A percentile compares a stretch with the other conserved stretches of the same genome.
Evolutionary conservation across 2,888 invertebrate genomes (phyloP).

Genomic region (Clostera curtula): DNA sequence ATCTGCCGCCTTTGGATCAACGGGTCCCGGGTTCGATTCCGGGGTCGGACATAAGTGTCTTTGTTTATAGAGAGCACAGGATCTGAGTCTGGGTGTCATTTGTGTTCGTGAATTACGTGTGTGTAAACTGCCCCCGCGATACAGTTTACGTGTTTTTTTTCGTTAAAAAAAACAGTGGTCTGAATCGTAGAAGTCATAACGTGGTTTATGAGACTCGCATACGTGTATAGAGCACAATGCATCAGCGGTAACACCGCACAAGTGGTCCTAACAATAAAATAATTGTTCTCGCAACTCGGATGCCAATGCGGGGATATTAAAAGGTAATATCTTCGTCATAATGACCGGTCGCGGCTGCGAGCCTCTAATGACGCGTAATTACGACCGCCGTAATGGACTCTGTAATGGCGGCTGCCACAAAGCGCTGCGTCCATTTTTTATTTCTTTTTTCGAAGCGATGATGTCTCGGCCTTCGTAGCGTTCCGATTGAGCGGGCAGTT

Average conservation of each 20-base stretch:
- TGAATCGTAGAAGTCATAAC: too few relatives aligned
- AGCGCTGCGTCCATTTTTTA: constrained; percentile 53
- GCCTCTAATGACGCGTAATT: constrained; percentile 68
- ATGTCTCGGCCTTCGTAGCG: constrained; percentile 32
- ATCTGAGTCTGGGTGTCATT: too few relatives aligned
- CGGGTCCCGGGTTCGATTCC: too few relatives aligned
- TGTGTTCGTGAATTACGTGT: too few relatives aligned
- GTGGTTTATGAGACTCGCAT: not conserved
- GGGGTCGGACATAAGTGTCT: too few relatives aligned
- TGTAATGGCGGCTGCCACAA: constrained; percentile 61
- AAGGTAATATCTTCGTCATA: constrained; percentile 50
- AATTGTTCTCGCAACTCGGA: constrained; percentile 15
- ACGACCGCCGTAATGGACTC: constrained; percentile 59
- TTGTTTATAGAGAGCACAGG: too few relatives aligned
- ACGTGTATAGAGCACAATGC: too few relatives aligned
- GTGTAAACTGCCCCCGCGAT: too few relatives aligned
- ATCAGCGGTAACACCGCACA: too few relatives aligned
- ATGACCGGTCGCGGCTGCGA: constrained; percentile 42
- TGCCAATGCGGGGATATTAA: constrained; percentile 47
- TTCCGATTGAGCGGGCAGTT: constrained; percentile 31
- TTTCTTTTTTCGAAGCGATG: constrained; percentile 29
- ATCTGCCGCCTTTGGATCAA: too few relatives aligned
- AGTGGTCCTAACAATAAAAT: constrained; percentile 22
- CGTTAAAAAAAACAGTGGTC: too few relatives aligned
- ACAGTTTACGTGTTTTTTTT: too few relatives aligned